Conservation (phyloP, 2,113 vertebrate genomes). For the Salminus brasiliensis region DNA sequence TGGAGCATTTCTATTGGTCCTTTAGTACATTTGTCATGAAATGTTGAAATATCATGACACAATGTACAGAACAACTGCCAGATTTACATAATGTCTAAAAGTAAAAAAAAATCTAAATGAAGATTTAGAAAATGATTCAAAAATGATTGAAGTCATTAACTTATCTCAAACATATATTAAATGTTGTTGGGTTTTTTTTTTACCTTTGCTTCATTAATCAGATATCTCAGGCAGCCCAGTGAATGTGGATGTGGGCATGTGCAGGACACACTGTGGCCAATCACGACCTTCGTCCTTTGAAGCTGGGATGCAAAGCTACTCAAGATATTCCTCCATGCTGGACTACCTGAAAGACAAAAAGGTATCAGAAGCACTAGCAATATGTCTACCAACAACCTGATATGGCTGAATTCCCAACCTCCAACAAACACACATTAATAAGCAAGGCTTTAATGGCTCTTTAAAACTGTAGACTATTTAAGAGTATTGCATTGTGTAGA, state of each 20-base stretch:
- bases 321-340: slow-evolving; percentile 74
- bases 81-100: no score
- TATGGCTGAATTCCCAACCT: slow-evolving; percentile 21
- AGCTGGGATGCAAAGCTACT: slow-evolving; percentile 60
- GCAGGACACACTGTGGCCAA: slow-evolving; percentile 71
- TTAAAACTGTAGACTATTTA: neutral
- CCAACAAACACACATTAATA: neutral
- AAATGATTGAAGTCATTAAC: neutral
- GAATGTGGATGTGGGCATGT: slow-evolving; percentile 74
- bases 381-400: slow-evolving; percentile 38
- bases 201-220: slow-evolving; percentile 30
- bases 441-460: neutral
- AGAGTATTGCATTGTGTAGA: no score
- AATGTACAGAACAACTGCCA: no score
- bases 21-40: no score
- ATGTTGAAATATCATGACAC: no score
- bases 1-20: no score
- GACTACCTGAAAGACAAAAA: slow-evolving; percentile 78
- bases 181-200: no score
- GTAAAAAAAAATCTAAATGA: no score
- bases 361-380: slow-evolving; percentile 54
- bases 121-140: no score
- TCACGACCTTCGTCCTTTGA: slow-evolving; percentile 32
- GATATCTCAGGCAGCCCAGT: slow-evolving; percentile 77
- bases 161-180: neutral